These are phyloP conservation scores for Rousettus leschenaultii DNA, from an alignment of 2,113 vertebrate species.

Conservation along the genomic window DNA sequence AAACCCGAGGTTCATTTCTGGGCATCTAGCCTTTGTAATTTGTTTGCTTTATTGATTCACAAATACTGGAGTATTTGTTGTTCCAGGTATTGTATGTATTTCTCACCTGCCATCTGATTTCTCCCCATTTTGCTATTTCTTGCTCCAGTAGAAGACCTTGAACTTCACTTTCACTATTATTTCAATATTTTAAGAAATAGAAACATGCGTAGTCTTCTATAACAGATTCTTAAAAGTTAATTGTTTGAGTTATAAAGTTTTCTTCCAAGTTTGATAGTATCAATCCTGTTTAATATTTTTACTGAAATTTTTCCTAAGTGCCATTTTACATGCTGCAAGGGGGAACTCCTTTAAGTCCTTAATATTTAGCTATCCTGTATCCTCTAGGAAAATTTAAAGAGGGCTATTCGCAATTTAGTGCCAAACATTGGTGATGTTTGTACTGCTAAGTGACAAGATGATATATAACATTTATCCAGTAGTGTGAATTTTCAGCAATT, in stretches of 20 bases:
- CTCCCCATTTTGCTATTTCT: background rate
- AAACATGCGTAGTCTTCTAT: background rate
- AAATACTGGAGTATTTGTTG: background rate
- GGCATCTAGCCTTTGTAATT: background rate
- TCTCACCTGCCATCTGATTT: background rate
- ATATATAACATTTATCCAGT: background rate
- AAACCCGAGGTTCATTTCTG: background rate
- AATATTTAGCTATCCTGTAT: background rate
- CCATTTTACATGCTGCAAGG: background rate
- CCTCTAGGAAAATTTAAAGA: background rate
- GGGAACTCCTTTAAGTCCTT: background rate
- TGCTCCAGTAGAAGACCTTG: background rate
- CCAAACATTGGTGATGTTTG: background rate
- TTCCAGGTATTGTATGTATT: background rate
- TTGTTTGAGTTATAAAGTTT: background rate
- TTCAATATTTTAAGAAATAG: background rate
- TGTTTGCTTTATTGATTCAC: background rate
- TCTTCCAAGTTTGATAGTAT: background rate
- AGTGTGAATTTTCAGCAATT: background rate
- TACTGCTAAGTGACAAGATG: background rate
- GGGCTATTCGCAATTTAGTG: background rate
- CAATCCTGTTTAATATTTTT: background rate
- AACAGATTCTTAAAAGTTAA: background rate
- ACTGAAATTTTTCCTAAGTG: background rate
- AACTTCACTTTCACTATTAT: background rate